Evolutionary conservation across 2,797 vertebrate species (phyloP).

Genomic region (Chlorospingus semifuscus): DNA sequence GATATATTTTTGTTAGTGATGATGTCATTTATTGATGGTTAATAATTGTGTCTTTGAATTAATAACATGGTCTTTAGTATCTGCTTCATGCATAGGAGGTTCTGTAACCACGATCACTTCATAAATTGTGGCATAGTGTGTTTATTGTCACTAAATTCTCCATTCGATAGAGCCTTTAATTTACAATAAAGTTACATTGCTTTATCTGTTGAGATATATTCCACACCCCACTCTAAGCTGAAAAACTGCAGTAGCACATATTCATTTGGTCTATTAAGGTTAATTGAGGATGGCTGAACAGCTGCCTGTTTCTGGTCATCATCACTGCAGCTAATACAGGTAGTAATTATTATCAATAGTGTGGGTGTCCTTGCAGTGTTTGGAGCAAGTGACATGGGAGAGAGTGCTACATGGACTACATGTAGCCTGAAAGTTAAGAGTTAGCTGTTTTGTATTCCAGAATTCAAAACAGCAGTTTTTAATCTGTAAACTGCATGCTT

Average conservation of each 20-base stretch:
- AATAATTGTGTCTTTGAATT: not conserved
- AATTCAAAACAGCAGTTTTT: not conserved
- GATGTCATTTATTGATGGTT: not conserved
- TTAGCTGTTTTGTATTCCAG: not conserved
- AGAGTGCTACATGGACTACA: accelerated
- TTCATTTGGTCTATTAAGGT: not conserved
- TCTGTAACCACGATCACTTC: not conserved
- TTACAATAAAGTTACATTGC: not conserved
- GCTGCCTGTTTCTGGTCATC: not conserved
- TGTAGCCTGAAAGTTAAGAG: not conserved
- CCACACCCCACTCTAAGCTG: not conserved
- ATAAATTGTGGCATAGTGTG: not conserved
- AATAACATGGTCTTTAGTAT: not conserved
- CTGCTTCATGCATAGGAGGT: not conserved
- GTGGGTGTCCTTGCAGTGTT: not conserved
- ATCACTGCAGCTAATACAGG: not conserved
- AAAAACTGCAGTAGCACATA: not conserved
- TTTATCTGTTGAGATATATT: not conserved
- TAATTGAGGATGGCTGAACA: not conserved
- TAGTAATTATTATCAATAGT: not conserved
- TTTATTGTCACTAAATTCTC: not conserved
- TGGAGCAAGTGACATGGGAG: not conserved
- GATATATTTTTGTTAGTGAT: not conserved
- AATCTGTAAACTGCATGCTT: accelerated
- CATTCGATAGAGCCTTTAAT: not conserved